Base-by-base conservation (phyloP, 1,140 invertebrate species). In the Diorhabda sublineata region DNA sequence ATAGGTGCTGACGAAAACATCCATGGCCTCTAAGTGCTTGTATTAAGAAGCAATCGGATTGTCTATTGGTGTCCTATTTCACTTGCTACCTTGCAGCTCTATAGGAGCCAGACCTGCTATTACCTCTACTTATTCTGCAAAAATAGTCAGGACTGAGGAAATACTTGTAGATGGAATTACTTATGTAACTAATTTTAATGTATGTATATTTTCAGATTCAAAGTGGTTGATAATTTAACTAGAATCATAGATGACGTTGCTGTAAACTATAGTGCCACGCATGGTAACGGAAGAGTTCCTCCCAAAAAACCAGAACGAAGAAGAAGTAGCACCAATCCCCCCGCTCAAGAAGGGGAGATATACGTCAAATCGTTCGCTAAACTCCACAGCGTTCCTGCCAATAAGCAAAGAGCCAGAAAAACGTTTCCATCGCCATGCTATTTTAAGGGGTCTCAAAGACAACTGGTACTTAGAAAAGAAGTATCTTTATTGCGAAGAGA, bases 351-450 rank as follows among this genome's bases (percentile, higher is more conserved):
- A 8, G 65, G 65, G 4, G 77, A 78, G 61, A 78, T 78, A 52
- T 74, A 58, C 57, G 73, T 78, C 3, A 76, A 75, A 67, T 75
- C 77, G 5, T 72, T 78, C 63, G 71, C 77, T 3, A 77, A 76
- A 71, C 69, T 77, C n/a, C 69, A 72, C 61, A 60, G 71, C 56
- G 42, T 61, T 11, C 69, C 68, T 44, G 47, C 69, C 26, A 64
- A 61, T 11, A 78, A 75, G 66, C 72, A 74, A 58, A 71, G 71
- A 58, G 77, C 76, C 4, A 59, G 77, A 45, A 78, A 79, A 72
- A 73, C 78, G 4, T 79, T 81, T 64, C 76, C 76, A 1, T 69
- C 65, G 0, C 75, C 75, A 2, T 69, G 68, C 42, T 76, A 74
- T 52, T 11, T n/a, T 42, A 73, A 71, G 65, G 2, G 56, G 44